Conservation (phyloP, 1,140 invertebrate species). For the Drosophila sucinea region DNA sequence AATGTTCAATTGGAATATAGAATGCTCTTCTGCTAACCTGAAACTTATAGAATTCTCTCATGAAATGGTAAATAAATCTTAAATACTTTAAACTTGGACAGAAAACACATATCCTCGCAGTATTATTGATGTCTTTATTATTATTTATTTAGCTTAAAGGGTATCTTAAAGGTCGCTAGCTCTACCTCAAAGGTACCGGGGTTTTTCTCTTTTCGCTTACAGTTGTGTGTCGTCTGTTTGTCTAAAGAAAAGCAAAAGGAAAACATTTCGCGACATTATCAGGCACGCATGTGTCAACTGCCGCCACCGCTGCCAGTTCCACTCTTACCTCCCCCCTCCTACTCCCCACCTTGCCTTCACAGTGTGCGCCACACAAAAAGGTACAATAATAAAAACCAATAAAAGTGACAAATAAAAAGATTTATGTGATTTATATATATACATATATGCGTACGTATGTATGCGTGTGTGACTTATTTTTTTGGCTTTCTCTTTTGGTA, state of each 20-base stretch:
- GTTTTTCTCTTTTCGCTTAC: conserved; percentile 34
- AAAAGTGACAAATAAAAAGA: conserved; percentile 81
- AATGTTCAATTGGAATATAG: too few species aligned
- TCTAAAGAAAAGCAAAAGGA: conserved; percentile 29
- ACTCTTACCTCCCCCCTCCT: neutral
- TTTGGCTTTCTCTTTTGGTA: neutral
- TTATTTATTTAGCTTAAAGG: neutral
- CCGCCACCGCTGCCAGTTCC: conserved; percentile 27
- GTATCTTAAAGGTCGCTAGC: neutral
- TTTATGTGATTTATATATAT: conserved; percentile 69
- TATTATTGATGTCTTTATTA: too few species aligned
- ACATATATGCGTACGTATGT: conserved; percentile 8
- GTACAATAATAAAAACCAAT: conserved; percentile 81
- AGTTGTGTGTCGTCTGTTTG: conserved; percentile 55
- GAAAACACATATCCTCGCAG: neutral
- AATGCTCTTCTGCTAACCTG: too few species aligned
- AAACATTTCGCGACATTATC: conserved; percentile 68
- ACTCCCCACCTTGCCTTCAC: conserved; percentile 3
- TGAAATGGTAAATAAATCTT: too few species aligned
- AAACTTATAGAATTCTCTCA: too few species aligned
- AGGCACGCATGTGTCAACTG: conserved; percentile 74
- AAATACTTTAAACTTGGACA: too few species aligned
- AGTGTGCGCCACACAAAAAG: conserved; percentile 47
- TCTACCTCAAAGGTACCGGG: neutral
- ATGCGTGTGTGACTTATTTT: conserved; percentile 50